Conservation (phyloP, 2,888 invertebrate species). For the Acleris holmiana region DNA sequence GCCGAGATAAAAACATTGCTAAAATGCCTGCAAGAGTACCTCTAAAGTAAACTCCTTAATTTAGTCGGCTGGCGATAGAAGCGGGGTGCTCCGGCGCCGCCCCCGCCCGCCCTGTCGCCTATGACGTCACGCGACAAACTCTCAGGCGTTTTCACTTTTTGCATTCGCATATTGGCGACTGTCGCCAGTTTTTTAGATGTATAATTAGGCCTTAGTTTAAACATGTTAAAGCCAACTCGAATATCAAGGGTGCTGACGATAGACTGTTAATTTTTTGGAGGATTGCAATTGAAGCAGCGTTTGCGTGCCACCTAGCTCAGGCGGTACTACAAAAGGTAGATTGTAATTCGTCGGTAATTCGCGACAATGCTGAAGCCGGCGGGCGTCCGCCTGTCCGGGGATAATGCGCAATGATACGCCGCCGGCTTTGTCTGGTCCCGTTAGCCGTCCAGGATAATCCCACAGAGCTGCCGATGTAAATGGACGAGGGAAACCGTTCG, state of each 20-base stretch:
- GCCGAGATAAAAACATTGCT: constrained; percentile 67
- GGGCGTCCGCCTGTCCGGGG: constrained; percentile 63
- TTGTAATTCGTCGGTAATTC: constrained; percentile 81
- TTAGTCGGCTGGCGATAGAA: constrained; percentile 53
- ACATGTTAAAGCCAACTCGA: constrained; percentile 50
- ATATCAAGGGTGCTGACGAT: constrained; percentile 32
- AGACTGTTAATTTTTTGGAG: constrained; percentile 43
- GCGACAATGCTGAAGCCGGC: constrained; percentile 66
- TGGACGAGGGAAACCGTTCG: constrained; percentile 74
- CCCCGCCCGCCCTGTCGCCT: constrained; percentile 79
- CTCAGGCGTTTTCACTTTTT: constrained; percentile 72
- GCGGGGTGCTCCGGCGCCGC: constrained; percentile 68
- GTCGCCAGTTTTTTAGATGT: constrained; percentile 79
- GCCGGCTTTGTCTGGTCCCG: constrained; percentile 72
- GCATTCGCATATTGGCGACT: constrained; percentile 78
- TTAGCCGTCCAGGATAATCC: constrained; percentile 78
- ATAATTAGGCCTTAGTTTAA: constrained; percentile 73
- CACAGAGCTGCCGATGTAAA: constrained; percentile 69
- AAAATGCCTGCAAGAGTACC: constrained; percentile 73
- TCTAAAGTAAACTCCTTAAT: constrained; percentile 67
- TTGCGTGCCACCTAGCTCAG: constrained; percentile 75
- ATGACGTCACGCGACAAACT: constrained; percentile 76
- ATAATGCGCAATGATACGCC: constrained; percentile 81
- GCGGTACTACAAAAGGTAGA: constrained; percentile 66
- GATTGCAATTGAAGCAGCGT: constrained; percentile 55